Evolutionary conservation across 2,888 invertebrate species (phyloP), one percentile per base, ranked within the genome.

Genomic region (Bhutanitis thaidina): DNA sequence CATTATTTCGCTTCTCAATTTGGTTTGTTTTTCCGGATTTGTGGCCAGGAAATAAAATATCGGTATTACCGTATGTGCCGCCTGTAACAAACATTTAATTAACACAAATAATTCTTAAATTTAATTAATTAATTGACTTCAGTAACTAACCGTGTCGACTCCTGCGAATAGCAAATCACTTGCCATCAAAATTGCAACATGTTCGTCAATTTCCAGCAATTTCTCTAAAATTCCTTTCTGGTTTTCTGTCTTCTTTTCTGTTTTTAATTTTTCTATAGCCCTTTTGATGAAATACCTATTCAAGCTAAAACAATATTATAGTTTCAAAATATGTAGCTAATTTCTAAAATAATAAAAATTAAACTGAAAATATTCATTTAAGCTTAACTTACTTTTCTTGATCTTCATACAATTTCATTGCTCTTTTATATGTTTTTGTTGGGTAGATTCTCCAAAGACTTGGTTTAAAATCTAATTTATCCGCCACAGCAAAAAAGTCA

Each of bases 111-210:
- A 1, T 8, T 27, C 1, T 27, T 27, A 27, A 7, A 8, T 27
- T 8, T 27, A 4, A 27, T 8, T 27, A 1, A 27, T 32, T 4
- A 9, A 32, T 32, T 13, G 7, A 12, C 5, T 32, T 12, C 12
- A 20, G 9, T 0, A 27, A 46, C 58, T 80, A 73, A 94, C 93
- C 50, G 93, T 93, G 71, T 94, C 93, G 10, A 93, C 86, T 40
- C 93, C 93, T 13, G 92, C 93, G 40, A 91, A 83, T 37, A 93
- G 62, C 90, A 93, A 90, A 61, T 94, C 94, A 56, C 91, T 75
- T 1, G 92, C 92, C 91, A 93, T 92, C 13, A 92, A 86, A 29
- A 89, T 65, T 0, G 93, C 93, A 4, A 91, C 74, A 52, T 90
- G 77, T 60, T 90, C 86, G 63, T 93, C 90, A 3, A 91, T 83